A percentile compares a stretch with the other conserved stretches of the same genome.
Evolutionary conservation across 2,797 vertebrate genomes (phyloP).

Genomic region (Nyctibius grandis): DNA sequence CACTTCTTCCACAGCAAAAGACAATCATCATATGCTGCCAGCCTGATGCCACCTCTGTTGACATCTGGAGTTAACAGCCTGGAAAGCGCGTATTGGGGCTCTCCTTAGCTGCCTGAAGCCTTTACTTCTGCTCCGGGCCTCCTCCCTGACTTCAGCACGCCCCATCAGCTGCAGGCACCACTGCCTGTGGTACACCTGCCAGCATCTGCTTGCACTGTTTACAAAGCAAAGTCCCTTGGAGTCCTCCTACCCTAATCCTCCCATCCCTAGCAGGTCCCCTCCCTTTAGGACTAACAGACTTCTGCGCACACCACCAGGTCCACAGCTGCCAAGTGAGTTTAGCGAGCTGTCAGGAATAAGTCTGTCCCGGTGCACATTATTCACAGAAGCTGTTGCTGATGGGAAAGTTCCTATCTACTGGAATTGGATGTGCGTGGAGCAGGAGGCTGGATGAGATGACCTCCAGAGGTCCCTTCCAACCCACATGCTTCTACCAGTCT

Average conservation of each 20-base stretch:
- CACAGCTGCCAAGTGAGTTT: not conserved
- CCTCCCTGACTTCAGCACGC: rapidly evolving
- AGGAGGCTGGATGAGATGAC: not conserved
- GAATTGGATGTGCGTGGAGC: not conserved
- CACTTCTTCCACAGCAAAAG: slow-evolving; percentile 17
- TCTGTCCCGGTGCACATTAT: not conserved
- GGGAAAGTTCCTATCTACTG: not conserved
- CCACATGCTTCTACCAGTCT: rapidly evolving
- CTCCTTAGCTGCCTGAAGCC: not conserved
- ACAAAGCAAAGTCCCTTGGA: not conserved
- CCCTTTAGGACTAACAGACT: not conserved
- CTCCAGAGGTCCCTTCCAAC: not conserved
- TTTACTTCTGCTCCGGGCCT: not conserved
- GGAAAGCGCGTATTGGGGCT: not conserved
- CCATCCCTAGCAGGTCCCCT: not conserved
- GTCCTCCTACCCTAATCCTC: not conserved
- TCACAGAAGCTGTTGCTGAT: not conserved
- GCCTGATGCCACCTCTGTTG: not conserved
- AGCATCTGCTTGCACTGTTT: not conserved
- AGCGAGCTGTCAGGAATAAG: rapidly evolving
- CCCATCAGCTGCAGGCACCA: rapidly evolving
- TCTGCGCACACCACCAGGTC: not conserved
- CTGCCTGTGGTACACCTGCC: not conserved
- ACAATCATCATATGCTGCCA: not conserved
- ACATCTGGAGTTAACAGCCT: not conserved